These are phyloP conservation scores for Yasuhikotakia modesta DNA, from an alignment of 2,797 vertebrate genomes.

Conservation along the genomic window DNA sequence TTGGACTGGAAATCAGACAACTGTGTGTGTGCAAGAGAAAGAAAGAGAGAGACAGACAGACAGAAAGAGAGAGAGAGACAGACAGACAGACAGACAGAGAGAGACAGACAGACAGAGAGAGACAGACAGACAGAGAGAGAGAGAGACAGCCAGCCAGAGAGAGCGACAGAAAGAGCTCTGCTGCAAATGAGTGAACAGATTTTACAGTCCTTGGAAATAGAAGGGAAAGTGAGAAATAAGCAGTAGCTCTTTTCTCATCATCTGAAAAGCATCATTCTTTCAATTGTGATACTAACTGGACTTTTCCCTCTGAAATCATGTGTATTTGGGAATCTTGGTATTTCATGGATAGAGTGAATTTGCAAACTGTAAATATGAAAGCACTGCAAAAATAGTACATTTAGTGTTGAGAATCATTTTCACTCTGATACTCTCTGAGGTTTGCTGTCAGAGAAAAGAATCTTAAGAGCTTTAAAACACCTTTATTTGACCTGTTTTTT, in stretches of 20 bases:
- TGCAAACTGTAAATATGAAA: neutral
- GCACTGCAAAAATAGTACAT: neutral
- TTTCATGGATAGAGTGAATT: neutral
- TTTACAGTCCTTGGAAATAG: conserved; percentile 7
- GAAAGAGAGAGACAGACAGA: neutral
- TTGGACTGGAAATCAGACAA: conserved; percentile 44
- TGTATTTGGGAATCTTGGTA: too few relatives aligned
- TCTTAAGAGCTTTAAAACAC: neutral
- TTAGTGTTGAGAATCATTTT: neutral
- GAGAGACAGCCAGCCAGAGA: neutral
- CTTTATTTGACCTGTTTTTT: neutral
- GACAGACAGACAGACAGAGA: too few relatives aligned
- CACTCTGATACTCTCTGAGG: neutral
- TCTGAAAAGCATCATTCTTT: neutral
- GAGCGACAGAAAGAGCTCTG: neutral
- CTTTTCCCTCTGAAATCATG: neutral
- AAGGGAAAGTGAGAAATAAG: neutral
- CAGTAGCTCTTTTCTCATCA: neutral
- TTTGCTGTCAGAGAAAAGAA: neutral
- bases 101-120: too few relatives aligned
- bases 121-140: conserved; percentile 2
- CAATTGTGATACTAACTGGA: neutral
- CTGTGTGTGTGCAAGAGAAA: conserved; percentile 1
- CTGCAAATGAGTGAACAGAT: neutral
- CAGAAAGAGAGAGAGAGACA: neutral